Evolutionary conservation across 2,797 vertebrate genomes (phyloP).

Genomic region (Leptoclinus maculatus): DNA sequence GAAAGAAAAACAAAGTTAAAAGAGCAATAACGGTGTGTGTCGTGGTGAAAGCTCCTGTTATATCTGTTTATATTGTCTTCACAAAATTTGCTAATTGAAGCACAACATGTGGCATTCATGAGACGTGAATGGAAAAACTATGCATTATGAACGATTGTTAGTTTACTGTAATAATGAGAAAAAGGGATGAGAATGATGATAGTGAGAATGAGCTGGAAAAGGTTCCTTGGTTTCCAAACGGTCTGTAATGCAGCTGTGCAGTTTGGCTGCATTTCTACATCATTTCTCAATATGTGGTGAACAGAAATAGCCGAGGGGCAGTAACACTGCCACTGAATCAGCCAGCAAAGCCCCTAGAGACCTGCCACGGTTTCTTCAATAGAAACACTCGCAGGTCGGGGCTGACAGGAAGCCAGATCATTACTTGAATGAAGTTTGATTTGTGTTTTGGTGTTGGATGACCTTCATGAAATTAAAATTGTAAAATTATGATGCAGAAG

Average conservation of each 20-base stretch:
- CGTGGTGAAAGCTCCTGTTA: background rate
- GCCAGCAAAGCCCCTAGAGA: constrained; percentile 37
- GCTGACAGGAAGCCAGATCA: constrained; percentile 9
- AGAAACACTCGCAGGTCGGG: constrained; percentile 2
- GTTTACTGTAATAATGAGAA: constrained; percentile 18
- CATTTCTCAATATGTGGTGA: constrained; percentile 53
- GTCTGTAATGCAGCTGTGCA: constrained; percentile 23
- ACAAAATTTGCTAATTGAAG: background rate
- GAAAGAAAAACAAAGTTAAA: constrained; percentile 51
- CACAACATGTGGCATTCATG: background rate
- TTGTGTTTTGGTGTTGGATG: background rate
- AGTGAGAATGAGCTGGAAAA: constrained; percentile 29
- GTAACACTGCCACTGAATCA: constrained; percentile 41
- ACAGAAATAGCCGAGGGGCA: constrained; percentile 53
- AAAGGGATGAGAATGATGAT: background rate
- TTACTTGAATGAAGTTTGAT: background rate
- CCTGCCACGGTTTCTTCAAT: constrained; percentile 26
- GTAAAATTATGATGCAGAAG: background rate
- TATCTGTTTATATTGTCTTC: constrained; percentile 12
- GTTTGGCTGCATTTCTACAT: constrained; percentile 43
- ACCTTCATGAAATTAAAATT: background rate
- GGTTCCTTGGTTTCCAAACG: constrained; percentile 28
- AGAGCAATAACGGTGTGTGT: constrained; percentile 8
- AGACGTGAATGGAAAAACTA: background rate
- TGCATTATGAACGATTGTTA: background rate